Conservation (phyloP, 2,113 vertebrate genomes). For the Nematolebias whitei region DNA sequence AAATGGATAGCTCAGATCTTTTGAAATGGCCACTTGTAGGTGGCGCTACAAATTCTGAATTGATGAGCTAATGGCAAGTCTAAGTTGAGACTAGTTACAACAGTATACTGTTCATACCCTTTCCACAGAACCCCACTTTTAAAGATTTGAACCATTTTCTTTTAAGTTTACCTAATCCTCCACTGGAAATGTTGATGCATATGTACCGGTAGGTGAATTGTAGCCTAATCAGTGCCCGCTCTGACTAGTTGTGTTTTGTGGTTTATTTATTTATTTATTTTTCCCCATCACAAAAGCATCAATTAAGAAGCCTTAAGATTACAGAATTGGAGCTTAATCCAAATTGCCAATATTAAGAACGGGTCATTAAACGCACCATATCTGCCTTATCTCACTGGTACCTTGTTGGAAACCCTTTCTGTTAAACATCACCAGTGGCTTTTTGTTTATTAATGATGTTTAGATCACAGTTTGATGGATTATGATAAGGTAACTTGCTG, state of each 20-base stretch:
- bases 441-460: constrained; percentile 22
- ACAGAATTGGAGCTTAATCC: constrained; percentile 18
- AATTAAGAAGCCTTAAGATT: constrained; percentile 60
- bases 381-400: constrained; percentile 55
- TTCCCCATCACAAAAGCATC: constrained; percentile 24
- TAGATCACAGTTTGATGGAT: constrained; percentile 14
- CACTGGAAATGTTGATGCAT: no score
- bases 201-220: no score
- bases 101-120: no score
- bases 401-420: constrained; percentile 17
- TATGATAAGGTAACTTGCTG: constrained; percentile 7
- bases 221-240: constrained; percentile 11
- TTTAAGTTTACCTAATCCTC: background rate
- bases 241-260: constrained; percentile 17
- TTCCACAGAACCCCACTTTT: no score
- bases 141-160: no score
- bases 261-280: constrained; percentile 22
- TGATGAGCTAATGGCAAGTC: no score
- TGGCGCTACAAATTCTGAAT: no score
- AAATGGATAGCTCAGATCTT: no score
- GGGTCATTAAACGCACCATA: constrained; percentile 16
- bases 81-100: no score
- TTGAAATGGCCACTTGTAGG: no score
- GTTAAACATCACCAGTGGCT: constrained; percentile 28
- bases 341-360: constrained; percentile 48